Percentiles rank a stretch among this genome's conserved stretches.
These are phyloP conservation scores for Sebastes jordani DNA, from an alignment of 2,797 vertebrate species.

Conservation along the genomic window DNA sequence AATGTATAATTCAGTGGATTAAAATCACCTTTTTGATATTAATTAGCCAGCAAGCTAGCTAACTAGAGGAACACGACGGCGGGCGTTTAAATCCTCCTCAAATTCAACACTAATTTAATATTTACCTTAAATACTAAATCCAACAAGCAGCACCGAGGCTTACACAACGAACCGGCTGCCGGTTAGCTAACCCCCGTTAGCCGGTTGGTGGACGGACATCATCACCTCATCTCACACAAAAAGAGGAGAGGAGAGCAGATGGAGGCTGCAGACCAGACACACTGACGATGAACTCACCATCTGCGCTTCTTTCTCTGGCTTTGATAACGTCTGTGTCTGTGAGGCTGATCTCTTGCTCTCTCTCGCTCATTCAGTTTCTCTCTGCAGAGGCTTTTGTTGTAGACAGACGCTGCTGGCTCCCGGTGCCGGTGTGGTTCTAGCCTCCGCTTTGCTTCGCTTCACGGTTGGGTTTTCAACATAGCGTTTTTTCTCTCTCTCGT, in stretches of 20 bases:
- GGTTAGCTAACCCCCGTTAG: neutral
- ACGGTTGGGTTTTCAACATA: slow-evolving; percentile 54
- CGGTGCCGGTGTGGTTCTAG: slow-evolving; percentile 49
- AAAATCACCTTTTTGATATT: slow-evolving; percentile 16
- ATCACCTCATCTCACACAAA: slow-evolving; percentile 56
- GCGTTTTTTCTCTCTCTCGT: slow-evolving; percentile 27
- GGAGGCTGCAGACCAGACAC: slow-evolving; percentile 41
- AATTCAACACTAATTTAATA: neutral
- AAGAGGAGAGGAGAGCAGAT: slow-evolving; percentile 40
- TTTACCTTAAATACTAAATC: neutral
- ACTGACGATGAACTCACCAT: slow-evolving; percentile 77
- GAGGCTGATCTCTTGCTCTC: slow-evolving; percentile 14
- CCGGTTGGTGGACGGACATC: slow-evolving; percentile 43
- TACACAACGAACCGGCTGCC: neutral
- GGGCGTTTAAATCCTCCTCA: slow-evolving; percentile 4
- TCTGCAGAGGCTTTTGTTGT: slow-evolving; percentile 19
- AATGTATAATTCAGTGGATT: neutral
- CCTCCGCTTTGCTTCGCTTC: slow-evolving; percentile 40
- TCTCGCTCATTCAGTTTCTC: slow-evolving; percentile 41
- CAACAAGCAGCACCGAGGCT: neutral
- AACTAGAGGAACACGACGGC: slow-evolving; percentile 15
- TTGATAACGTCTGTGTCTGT: slow-evolving; percentile 26
- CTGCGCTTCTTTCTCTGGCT: slow-evolving; percentile 69
- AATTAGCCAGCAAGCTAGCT: slow-evolving; percentile 69
- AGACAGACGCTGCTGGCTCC: neutral